Percentiles rank a stretch among this genome's conserved stretches.
Evolutionary conservation across 2,113 vertebrate species (phyloP).

Genomic region (Ceyx cyanopectus): DNA sequence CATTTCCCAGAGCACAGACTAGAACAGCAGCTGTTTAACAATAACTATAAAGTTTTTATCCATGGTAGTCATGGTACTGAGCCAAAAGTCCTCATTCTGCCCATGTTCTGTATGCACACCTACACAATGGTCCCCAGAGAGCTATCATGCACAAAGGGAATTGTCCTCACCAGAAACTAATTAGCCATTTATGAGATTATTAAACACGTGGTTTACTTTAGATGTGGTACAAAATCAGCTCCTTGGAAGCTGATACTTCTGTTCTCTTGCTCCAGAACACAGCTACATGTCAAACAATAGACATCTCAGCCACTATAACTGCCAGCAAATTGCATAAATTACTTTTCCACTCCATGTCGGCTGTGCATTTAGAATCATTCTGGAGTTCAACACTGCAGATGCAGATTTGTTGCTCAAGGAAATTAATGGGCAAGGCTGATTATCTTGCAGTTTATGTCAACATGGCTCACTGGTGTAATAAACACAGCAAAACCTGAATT

Average conservation of each 20-base stretch:
- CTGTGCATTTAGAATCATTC: neutral
- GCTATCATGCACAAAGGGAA: neutral
- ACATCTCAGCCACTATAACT: neutral
- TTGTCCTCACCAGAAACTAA: neutral
- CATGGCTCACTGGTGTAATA: neutral
- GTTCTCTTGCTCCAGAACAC: neutral
- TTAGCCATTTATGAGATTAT: neutral
- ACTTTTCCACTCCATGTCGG: neutral
- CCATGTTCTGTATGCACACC: neutral
- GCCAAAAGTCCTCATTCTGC: neutral
- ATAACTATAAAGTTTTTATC: neutral
- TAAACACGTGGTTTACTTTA: neutral
- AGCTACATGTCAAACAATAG: neutral
- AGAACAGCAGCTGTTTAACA: neutral
- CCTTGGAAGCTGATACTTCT: neutral
- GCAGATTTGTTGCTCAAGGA: neutral
- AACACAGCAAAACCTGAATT: neutral
- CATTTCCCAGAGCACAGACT: neutral
- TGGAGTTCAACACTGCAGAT: neutral
- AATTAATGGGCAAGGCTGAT: neutral
- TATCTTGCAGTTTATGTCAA: neutral
- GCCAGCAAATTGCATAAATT: neutral
- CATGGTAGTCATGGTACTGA: fast-evolving
- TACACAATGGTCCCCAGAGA: neutral
- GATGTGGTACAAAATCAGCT: neutral